These are phyloP conservation scores for Andrena praecox DNA, from an alignment of 2,888 invertebrate genomes.

Conservation along the genomic window DNA sequence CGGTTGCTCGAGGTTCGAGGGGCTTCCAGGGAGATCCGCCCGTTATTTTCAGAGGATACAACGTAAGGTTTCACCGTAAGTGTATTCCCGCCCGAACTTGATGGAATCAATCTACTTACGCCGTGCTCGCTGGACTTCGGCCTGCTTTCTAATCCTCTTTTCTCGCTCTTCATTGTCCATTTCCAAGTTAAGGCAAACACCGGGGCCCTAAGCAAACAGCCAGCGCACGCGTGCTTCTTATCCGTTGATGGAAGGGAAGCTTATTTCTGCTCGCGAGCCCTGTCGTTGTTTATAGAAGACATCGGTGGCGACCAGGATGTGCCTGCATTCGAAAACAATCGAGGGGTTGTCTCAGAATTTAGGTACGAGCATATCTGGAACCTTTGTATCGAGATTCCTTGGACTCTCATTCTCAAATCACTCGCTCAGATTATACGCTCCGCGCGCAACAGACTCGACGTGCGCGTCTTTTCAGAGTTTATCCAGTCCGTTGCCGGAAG, in stretches of 20 bases:
- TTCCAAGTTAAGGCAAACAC: constrained; percentile 68
- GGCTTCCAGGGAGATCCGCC: constrained; percentile 39
- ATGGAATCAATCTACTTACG: constrained; percentile 74
- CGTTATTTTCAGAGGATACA: constrained; percentile 41
- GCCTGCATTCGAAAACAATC: too few species aligned
- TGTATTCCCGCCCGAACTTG: constrained; percentile 31
- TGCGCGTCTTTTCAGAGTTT: background rate
- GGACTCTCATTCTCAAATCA: too few species aligned
- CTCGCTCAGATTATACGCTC: too few species aligned
- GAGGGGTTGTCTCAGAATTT: too few species aligned
- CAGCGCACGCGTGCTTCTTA: constrained; percentile 52
- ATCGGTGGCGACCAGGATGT: too few species aligned
- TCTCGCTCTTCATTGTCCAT: constrained; percentile 55
- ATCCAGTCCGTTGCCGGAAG: constrained; percentile 9
- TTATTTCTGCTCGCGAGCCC: constrained; percentile 60
- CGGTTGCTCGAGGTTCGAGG: constrained; percentile 13
- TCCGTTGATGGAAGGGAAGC: constrained; percentile 65
- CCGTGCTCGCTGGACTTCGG: constrained; percentile 28
- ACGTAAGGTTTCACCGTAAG: constrained; percentile 39
- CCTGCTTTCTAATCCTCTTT: constrained; percentile 60
- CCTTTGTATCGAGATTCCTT: too few species aligned
- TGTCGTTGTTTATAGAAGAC: constrained; percentile 5
- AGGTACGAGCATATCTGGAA: too few species aligned
- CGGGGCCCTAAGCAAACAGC: constrained; percentile 76
- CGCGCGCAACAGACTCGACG: too few species aligned